These are phyloP conservation scores for Diogma glabrata DNA, from an alignment of 2,888 invertebrate species.

Conservation along the genomic window DNA sequence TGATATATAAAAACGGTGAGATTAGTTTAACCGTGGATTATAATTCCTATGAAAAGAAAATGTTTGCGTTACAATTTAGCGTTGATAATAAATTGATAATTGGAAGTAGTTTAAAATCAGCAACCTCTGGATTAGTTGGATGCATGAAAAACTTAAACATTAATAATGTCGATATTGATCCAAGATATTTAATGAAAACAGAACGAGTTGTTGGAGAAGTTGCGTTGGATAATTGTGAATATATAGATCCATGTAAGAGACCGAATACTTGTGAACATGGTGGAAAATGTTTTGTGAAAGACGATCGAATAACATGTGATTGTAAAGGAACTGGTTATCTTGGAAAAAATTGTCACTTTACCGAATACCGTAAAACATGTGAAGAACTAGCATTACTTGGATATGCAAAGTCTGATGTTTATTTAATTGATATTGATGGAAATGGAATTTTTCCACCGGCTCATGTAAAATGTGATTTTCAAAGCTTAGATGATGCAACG, in stretches of 20 bases:
- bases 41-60: conserved; percentile 56
- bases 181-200: conserved; percentile 67
- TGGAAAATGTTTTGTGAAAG: conserved; percentile 79
- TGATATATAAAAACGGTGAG: conserved; percentile 63
- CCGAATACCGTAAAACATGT: conserved; percentile 81
- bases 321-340: conserved; percentile 84
- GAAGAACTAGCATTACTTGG: conserved; percentile 83
- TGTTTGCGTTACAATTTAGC: conserved; percentile 53
- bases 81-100: conserved; percentile 61
- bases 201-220: conserved; percentile 79
- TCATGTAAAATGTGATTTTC: conserved; percentile 85
- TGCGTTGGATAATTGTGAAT: conserved; percentile 79
- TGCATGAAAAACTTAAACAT: conserved; percentile 84
- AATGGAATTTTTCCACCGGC: conserved; percentile 87
- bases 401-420: conserved; percentile 80
- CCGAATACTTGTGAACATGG: conserved; percentile 90
- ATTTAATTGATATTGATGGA: conserved; percentile 87
- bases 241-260: conserved; percentile 77
- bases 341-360: conserved; percentile 91
- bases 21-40: conserved; percentile 65
- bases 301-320: conserved; percentile 78
- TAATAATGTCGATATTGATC: conserved; percentile 69
- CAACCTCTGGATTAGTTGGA: conserved; percentile 71
- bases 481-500: conserved; percentile 70
- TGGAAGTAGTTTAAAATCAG: conserved; percentile 65